A percentile compares a stretch with the other conserved stretches of the same genome.
Evolutionary conservation across 2,797 vertebrate genomes (phyloP).

Genomic region (Poeciliopsis turneri): DNA sequence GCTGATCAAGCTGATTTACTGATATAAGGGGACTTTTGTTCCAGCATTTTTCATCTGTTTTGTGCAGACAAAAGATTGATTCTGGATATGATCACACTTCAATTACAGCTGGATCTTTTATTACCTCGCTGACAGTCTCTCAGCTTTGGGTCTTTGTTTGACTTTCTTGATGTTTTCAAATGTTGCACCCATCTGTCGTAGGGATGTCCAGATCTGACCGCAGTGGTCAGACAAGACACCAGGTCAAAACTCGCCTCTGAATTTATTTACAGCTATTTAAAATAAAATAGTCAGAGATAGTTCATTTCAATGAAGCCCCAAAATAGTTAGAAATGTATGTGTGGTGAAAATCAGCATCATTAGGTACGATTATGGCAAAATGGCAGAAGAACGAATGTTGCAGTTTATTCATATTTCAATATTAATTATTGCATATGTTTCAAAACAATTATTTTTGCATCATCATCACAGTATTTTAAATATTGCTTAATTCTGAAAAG

Average conservation of each 20-base stretch:
- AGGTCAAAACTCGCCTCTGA: not conserved
- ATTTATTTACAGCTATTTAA: not conserved
- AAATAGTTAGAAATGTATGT: not conserved
- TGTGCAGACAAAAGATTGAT: conserved; percentile 70
- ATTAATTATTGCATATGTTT: not conserved
- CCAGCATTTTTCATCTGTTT: conserved; percentile 66
- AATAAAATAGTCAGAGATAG: not conserved
- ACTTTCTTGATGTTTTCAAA: conserved; percentile 15
- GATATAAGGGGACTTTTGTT: conserved; percentile 66
- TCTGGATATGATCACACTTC: conserved; percentile 71
- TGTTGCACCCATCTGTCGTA: conserved; percentile 15
- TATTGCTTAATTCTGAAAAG: not conserved
- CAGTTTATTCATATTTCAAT: not conserved
- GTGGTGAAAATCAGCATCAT: not conserved
- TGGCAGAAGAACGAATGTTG: not conserved
- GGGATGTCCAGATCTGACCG: not conserved
- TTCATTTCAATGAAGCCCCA: not conserved
- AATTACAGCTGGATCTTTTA: conserved; percentile 70
- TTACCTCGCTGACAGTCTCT: conserved; percentile 56
- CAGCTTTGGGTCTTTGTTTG: conserved; percentile 22
- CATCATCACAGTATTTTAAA: not conserved
- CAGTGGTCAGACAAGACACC: not conserved
- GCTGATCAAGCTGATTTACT: conserved; percentile 71
- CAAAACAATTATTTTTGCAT: not conserved
- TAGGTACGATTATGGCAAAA: not conserved